Evolutionary conservation across 2,888 invertebrate species (phyloP).

Genomic region (Clitarchus hookeri): DNA sequence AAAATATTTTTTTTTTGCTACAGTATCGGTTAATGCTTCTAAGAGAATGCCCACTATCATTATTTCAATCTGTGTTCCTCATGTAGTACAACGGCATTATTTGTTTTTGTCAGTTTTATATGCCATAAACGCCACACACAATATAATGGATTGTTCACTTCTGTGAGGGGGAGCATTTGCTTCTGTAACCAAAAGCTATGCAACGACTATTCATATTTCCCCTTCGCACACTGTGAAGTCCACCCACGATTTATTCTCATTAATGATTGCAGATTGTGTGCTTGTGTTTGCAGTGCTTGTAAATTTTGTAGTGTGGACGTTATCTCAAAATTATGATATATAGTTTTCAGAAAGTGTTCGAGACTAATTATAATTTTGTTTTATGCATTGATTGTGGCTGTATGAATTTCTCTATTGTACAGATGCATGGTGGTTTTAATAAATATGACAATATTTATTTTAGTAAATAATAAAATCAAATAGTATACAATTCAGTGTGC

Average conservation of each 20-base stretch:
- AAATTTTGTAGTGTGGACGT: neutral
- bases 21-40: too few species aligned
- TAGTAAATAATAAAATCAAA: neutral
- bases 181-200: too few species aligned
- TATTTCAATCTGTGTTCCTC: too few species aligned
- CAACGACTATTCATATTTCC: neutral
- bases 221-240: neutral
- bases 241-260: neutral
- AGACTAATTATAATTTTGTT: neutral
- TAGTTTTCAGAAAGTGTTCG: neutral
- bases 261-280: neutral
- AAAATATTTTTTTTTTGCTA: too few species aligned
- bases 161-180: too few species aligned
- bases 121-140: too few species aligned
- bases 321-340: too few species aligned
- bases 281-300: neutral
- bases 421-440: neutral
- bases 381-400: neutral
- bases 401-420: neutral
- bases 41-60: too few species aligned
- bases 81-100: too few species aligned
- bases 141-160: too few species aligned
- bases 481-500: constrained; percentile 1
- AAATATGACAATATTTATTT: neutral
- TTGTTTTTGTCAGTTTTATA: too few species aligned